Evolutionary conservation across 2,113 vertebrate genomes (phyloP).

Genomic region (Gambusia holbrooki): DNA sequence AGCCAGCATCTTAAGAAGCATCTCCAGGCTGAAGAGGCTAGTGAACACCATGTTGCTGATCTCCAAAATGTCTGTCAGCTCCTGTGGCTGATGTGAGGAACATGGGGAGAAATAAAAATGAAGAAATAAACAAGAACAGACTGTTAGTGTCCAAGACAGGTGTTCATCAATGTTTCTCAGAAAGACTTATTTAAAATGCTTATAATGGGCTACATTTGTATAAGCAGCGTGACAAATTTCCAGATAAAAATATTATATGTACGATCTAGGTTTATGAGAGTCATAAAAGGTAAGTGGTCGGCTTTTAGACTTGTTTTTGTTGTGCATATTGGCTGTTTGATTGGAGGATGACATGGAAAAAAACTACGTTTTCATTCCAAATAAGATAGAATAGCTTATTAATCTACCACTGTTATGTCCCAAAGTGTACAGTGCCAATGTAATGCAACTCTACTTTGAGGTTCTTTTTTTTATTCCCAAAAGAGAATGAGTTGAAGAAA

Average conservation of each 20-base stretch:
- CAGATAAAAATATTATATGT: too few species aligned
- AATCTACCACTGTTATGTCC: neutral
- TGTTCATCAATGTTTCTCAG: constrained; percentile 9
- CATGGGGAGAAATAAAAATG: constrained; percentile 29
- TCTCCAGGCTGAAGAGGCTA: constrained; percentile 96
- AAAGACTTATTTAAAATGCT: too few species aligned
- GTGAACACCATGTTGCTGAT: constrained; percentile 99
- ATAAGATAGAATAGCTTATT: neutral
- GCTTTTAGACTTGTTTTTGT: too few species aligned
- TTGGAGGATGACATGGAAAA: neutral
- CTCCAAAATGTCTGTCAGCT: constrained; percentile 94
- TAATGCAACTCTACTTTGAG: neutral
- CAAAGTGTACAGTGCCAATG: neutral
- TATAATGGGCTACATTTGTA: too few species aligned
- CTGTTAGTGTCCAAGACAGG: constrained; percentile 13
- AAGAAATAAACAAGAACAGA: constrained; percentile 48
- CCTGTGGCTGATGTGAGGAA: constrained; percentile 84
- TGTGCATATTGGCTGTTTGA: too few species aligned
- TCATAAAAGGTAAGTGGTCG: too few species aligned
- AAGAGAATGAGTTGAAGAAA: neutral
- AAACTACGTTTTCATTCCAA: neutral
- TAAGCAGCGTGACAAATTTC: too few species aligned
- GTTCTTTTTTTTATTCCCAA: neutral
- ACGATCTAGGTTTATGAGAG: too few species aligned
- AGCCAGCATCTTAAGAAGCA: constrained; percentile 93